Evolutionary conservation across 2,888 invertebrate genomes (phyloP), one percentile per base, ranked within the genome.

Genomic region (Lasioglossum vierecki): DNA sequence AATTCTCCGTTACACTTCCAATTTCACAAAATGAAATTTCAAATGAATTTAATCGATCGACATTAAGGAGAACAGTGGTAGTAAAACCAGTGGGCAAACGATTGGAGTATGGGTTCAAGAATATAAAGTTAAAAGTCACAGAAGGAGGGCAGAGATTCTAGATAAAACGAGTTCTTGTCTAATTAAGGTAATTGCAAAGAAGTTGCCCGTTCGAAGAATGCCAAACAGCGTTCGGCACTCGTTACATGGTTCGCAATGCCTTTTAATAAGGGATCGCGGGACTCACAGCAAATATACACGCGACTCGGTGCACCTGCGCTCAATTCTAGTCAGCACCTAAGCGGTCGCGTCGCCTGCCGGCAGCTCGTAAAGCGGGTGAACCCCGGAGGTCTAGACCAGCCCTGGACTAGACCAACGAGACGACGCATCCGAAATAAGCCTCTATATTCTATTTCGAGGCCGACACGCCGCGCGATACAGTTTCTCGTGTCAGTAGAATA

Each of bases 301-400:
- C 73, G 78, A 74, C 76, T 63, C 60, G 68, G 76, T 84, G 87
- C 90, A 90, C 89, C 90, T 90, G 89, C 77, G 90, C 79, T 83
- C 83, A 76, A 82, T 82, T 76, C 70, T 80, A 86, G 88, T 84
- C 85, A 82, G 77, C 86, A 82, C 77, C 80, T 76, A 88, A 83
- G 83, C 83, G 80, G 78, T 85, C 85, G 76, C 63, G 87, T 89
- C 85, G 89, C 88, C 86, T 87, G 86, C 88, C 89, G 83, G 88
- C 84, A 86, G 90, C 89, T 92, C 91, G 90, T 92, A 92, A 92
- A 93, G 89, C 90, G 82, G 88, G 80, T 88, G 88, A 91, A 92
- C 89, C 92, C 91, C 92, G 91, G 92, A 92, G 92, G 92, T 93
- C 92, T 92, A 93, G 93, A 93, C 92, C 92, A 93, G 91, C 90